Evolutionary conservation across 2,797 vertebrate species (phyloP).

Genomic region (Chaetodon trifasciatus): DNA sequence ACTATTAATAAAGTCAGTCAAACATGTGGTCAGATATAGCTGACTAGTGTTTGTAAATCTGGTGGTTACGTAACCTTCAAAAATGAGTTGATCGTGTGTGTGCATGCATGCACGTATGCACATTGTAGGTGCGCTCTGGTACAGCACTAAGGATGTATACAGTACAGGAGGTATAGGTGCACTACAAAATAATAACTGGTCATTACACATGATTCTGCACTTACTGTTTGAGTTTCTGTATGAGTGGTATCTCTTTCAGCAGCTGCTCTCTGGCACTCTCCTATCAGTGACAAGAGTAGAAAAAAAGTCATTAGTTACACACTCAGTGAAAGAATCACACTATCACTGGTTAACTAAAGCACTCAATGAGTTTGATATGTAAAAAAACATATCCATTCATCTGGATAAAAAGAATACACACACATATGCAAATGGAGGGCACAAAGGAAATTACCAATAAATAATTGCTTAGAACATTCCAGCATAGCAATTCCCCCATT

Average conservation of each 20-base stretch:
- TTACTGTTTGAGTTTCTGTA: constrained; percentile 59
- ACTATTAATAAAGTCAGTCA: too few relatives aligned
- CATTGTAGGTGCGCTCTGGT: too few relatives aligned
- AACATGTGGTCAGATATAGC: too few relatives aligned
- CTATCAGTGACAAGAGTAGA: constrained; percentile 55
- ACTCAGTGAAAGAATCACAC: constrained; percentile 6
- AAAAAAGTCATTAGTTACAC: constrained; percentile 26
- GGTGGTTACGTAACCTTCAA: too few relatives aligned
- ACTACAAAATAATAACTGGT: neutral
- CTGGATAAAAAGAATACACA: constrained; percentile 34
- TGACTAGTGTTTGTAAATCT: too few relatives aligned
- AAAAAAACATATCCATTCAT: constrained; percentile 23
- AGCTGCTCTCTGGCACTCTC: constrained; percentile 24
- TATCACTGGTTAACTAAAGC: constrained; percentile 40
- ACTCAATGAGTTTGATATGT: constrained; percentile 27
- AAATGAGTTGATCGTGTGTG: too few relatives aligned
- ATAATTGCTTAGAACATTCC: constrained; percentile 40
- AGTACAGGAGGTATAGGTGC: neutral
- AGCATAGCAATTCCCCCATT: constrained; percentile 37
- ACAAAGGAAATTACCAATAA: constrained; percentile 61
- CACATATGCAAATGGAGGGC: constrained; percentile 39
- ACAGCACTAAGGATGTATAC: neutral
- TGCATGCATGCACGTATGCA: too few relatives aligned
- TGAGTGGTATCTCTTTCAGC: constrained; percentile 9
- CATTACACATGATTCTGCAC: constrained; percentile 23